A percentile compares a stretch with the other conserved stretches of the same genome.
Evolutionary conservation across 2,888 invertebrate genomes (phyloP).

Genomic region (Tetrapedia diversipes): DNA sequence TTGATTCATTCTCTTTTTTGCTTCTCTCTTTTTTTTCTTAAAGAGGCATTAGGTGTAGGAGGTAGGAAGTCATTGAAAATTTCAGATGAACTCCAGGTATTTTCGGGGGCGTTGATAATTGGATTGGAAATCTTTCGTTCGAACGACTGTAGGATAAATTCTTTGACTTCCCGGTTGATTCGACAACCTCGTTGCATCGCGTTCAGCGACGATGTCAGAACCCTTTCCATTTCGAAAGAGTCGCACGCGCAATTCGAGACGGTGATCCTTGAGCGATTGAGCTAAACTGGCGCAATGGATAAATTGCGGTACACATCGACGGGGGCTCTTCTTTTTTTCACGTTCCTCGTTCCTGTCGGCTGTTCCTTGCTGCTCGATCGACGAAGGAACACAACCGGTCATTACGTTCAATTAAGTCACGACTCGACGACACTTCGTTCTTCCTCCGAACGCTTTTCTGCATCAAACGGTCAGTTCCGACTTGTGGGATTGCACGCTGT

Average conservation of each 20-base stretch:
- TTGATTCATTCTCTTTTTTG: background rate
- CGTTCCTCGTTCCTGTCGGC: conserved; percentile 41
- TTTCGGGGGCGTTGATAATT: no score
- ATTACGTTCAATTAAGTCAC: conserved; percentile 69
- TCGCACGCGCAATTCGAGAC: conserved; percentile 31
- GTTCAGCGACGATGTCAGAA: background rate
- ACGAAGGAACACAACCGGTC: conserved; percentile 57
- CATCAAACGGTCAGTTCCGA: conserved; percentile 5
- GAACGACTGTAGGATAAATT: no score
- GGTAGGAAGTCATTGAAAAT: no score
- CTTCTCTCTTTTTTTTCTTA: background rate
- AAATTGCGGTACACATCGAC: conserved; percentile 72
- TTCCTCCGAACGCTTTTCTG: conserved; percentile 22
- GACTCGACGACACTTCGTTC: conserved; percentile 11
- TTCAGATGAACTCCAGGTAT: no score
- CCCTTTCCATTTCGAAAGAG: conserved; percentile 31
- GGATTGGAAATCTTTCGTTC: no score
- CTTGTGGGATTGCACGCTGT: background rate
- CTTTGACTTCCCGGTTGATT: no score
- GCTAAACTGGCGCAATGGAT: conserved; percentile 77
- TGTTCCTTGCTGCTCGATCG: conserved; percentile 39
- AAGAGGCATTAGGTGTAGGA: no score
- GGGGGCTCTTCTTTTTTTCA: conserved; percentile 45
- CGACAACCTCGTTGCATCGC: no score
- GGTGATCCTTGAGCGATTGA: conserved; percentile 69